A percentile compares a stretch with the other conserved stretches of the same genome.
phyloP scores from a whole-genome alignment of 2,888 invertebrate genomes.

The Cataglyphis altisquamis region DNA sequence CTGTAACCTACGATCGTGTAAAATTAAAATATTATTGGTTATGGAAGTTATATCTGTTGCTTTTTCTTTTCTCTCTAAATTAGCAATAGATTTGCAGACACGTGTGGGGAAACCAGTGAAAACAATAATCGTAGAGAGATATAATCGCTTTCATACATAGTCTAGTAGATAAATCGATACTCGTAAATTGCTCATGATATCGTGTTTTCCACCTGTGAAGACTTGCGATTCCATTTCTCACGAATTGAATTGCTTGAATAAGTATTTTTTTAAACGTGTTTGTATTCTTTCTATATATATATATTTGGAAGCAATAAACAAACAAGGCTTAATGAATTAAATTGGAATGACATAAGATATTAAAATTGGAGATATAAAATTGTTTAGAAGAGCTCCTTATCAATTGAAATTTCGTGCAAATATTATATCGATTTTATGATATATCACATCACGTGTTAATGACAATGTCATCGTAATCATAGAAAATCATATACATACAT shows the following conservation, averaged over 20 bases:
- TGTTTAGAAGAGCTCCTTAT: neutral
- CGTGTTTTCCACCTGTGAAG: neutral
- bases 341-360: neutral
- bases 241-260: neutral
- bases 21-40: neutral
- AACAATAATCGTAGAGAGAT: neutral
- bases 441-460: slow-evolving; percentile 57
- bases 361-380: neutral
- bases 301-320: neutral
- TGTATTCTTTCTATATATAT: neutral
- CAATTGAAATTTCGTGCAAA: slow-evolving; percentile 58
- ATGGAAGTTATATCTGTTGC: neutral
- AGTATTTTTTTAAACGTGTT: neutral
- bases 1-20: neutral
- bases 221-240: neutral
- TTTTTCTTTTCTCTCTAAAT: neutral
- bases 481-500: slow-evolving; percentile 34
- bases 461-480: slow-evolving; percentile 35
- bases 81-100: neutral
- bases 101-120: neutral
- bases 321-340: neutral
- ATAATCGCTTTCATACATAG: neutral
- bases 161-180: neutral
- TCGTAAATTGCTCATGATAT: neutral
- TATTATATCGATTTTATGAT: slow-evolving; percentile 38